Evolutionary conservation across 2,113 vertebrate genomes (phyloP), one percentile per base, ranked within the genome.

Genomic region (Salvelinus sp.): DNA sequence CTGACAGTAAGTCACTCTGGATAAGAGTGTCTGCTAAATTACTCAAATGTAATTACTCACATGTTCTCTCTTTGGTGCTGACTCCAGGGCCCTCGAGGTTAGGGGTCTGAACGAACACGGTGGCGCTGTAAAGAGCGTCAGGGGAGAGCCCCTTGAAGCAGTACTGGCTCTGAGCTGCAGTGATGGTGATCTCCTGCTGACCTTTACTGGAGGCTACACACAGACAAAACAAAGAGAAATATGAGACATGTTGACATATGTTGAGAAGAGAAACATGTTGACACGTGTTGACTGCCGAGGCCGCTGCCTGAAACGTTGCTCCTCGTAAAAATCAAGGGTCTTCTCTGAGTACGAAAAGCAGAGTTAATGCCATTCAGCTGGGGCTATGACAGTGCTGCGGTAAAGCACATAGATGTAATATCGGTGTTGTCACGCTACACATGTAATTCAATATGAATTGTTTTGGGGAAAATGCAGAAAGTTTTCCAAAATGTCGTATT

Each of bases 51-150:
- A 44, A 44, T 12, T 44, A 90, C 93, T 87, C 76, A 99, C 98
- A 81, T 3, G 97, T 99, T 3, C 82, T 91, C 69, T 97, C 96
- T 54, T 86, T 94, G 57, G 92, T 74, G 67, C 92, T 93, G 72
- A 98, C 94, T 38, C 95, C 96, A 0, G 96, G 96, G 1, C 98
- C 98, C 73, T 99, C 98, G 3, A 99, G 95, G 73, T 97, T 97
- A 1, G 97, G 97, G 0, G 97, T 98, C 91, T 99, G 98, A 65
- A 98, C 96, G 73, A 95, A 98, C 28, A 97, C 93, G 0, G 94
- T 95, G 78, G 95, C 94, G 0, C 88, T 91, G 78, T 99, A 98
- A 0, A 95, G 91, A 0, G 94, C 93, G 14, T 98, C 95, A 0
- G 95, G 94, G 12, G 95, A 96, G 0, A 99, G 94, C 9, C 94